Evolutionary conservation across 2,113 vertebrate genomes (phyloP), one percentile per base, ranked within the genome.

Genomic region (Archilochus colubris): DNA sequence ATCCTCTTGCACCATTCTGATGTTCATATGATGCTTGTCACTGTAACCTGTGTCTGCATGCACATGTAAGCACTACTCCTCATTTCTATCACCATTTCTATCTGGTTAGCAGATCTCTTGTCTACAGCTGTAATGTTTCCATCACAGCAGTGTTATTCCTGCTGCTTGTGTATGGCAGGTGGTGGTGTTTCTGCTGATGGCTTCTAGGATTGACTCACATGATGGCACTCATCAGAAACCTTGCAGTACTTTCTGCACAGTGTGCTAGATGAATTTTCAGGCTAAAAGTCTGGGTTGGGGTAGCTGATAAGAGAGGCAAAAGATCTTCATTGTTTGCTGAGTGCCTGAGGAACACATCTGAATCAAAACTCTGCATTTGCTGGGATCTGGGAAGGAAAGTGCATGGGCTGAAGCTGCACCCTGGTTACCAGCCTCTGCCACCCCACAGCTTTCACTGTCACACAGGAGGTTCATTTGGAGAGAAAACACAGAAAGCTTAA

Each of bases 11-110:
- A 55, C 33, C 36, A 15, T 7, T 28, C 57, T 58, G 55, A 63
- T 66, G 55, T n/a, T 82, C 59, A 12, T 4, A 16, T 4, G 10
- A 16, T 61, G 14, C 16, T 88, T 3, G 0, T 33, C 63, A 19
- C 0, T 12, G 48, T 40, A 85, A n/a, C 40, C 40, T 1, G 0
- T 36, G 9, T 15, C 46, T 66, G 51, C 50, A 24, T 16, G 30
- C 36, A 77, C 66, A 83, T 21, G 7, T 11, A 9, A 54, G 4
- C 24, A 16, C 30, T 54, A 18, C 16, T 74, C 51, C 40, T 67
- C 1, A 27, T 55, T 72, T 43, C 80, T 44, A 1, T 44, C 55
- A 31, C 5, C 18, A 80, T 3, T 31, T 73, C 6, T 33, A 33
- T 33, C 2, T 15, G 28, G 58, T 48, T 83, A 46, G 68, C 62